These are phyloP conservation scores for Xanthostigma xanthostigma DNA, from an alignment of 2,888 invertebrate species.

Conservation along the genomic window DNA sequence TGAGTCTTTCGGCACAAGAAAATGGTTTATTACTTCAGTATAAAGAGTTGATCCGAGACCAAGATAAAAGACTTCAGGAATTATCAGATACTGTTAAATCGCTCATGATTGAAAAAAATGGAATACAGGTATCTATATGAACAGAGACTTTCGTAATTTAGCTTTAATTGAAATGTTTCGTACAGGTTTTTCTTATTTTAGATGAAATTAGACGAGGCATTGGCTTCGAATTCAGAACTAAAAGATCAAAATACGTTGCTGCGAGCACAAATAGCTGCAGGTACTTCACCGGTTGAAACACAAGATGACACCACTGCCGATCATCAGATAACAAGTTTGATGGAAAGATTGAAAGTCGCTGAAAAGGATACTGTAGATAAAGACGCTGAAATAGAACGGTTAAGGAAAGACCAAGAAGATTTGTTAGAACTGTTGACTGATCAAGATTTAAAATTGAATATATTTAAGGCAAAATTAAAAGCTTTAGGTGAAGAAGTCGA, in stretches of 20 bases:
- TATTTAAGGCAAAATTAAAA: constrained; percentile 23
- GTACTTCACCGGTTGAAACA: constrained; percentile 12
- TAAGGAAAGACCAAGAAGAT: constrained; percentile 87
- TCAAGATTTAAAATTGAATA: constrained; percentile 45
- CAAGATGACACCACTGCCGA: constrained; percentile 4
- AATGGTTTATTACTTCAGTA: constrained; percentile 53
- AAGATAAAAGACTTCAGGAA: constrained; percentile 55
- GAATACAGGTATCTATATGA: constrained; percentile 26
- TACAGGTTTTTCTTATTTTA: constrained; percentile 18
- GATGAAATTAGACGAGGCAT: constrained; percentile 47
- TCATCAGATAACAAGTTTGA: constrained; percentile 10
- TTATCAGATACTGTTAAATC: constrained; percentile 33
- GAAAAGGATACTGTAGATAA: constrained; percentile 3
- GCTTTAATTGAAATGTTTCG: background rate
- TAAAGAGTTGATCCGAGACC: constrained; percentile 81
- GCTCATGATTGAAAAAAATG: constrained; percentile 25
- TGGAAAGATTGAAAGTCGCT: constrained; percentile 14
- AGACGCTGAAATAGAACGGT: constrained; percentile 39
- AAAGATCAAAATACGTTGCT: constrained; percentile 77
- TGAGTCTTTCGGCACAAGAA: constrained; percentile 31
- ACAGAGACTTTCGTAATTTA: background rate
- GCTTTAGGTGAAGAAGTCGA: constrained; percentile 25
- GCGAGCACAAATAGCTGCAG: constrained; percentile 51
- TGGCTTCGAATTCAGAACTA: constrained; percentile 55
- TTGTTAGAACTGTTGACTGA: constrained; percentile 77